Percentiles rank a stretch among this genome's conserved stretches.
Conservation (phyloP, 2,797 vertebrate genomes). For the Pampus argenteus region DNA sequence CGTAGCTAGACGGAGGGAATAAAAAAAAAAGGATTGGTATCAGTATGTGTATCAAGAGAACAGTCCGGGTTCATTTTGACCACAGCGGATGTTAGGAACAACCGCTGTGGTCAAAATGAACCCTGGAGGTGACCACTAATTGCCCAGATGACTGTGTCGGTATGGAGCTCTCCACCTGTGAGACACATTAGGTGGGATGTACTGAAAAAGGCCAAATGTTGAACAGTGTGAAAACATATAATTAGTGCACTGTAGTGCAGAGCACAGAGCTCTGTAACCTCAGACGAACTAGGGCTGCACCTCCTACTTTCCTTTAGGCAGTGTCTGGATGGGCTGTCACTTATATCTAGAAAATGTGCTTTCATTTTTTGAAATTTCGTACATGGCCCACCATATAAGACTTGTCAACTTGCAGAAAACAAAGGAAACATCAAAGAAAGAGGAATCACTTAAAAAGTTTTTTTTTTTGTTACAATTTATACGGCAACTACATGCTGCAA, state of each 20-base stretch:
- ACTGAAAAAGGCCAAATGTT: constrained; percentile 13
- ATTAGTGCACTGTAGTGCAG: background rate
- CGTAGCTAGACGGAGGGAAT: constrained; percentile 83
- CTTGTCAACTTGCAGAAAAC: constrained; percentile 7
- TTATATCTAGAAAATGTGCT: constrained; percentile 17
- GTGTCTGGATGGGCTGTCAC: background rate
- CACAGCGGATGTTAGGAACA: background rate
- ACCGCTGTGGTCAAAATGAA: too few species aligned
- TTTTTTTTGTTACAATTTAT: constrained; percentile 11
- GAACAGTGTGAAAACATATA: background rate
- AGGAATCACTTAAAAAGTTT: constrained; percentile 28
- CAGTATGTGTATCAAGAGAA: background rate
- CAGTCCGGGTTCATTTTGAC: constrained; percentile 2
- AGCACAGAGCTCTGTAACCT: background rate
- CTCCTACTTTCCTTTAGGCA: background rate
- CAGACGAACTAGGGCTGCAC: constrained; percentile 1
- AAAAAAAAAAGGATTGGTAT: constrained; percentile 8
- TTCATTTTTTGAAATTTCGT: constrained; percentile 26
- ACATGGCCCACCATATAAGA: constrained; percentile 1
- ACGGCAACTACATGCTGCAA: constrained; percentile 1
- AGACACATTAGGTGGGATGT: constrained; percentile 8
- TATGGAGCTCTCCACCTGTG: constrained; percentile 9
- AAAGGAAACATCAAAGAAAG: constrained; percentile 8
- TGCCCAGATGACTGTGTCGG: constrained; percentile 8
- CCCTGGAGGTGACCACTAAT: background rate